These are phyloP conservation scores for Aspidiotus destructor DNA, from an alignment of 2,888 invertebrate species.

Conservation along the genomic window DNA sequence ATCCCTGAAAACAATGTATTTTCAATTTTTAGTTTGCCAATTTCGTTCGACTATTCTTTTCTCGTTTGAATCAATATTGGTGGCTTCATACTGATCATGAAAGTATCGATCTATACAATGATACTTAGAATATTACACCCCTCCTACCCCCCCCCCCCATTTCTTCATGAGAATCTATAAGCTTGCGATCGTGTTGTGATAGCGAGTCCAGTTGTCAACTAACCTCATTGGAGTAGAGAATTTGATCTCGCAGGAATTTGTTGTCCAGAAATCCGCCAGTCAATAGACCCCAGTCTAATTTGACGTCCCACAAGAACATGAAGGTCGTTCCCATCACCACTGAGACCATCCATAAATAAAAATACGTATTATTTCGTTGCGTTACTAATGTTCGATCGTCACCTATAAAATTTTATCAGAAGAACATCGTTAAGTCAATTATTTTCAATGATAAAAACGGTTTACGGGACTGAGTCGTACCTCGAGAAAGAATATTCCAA, in stretches of 20 bases:
- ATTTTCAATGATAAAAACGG: neutral
- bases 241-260: slow-evolving; percentile 63
- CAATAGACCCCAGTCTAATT: slow-evolving; percentile 81
- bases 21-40: too few relatives aligned
- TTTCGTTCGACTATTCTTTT: too few relatives aligned
- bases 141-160: too few relatives aligned
- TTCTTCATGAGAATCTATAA: too few relatives aligned
- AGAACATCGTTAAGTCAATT: neutral
- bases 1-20: slow-evolving; percentile 46
- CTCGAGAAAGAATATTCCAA: neutral
- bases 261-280: slow-evolving; percentile 64
- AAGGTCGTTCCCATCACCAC: slow-evolving; percentile 63
- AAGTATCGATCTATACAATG: too few relatives aligned
- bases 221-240: slow-evolving; percentile 67
- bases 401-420: slow-evolving; percentile 2
- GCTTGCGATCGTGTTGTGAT: too few relatives aligned
- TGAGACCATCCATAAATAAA: slow-evolving; percentile 60
- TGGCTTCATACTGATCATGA: too few relatives aligned
- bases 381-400: slow-evolving; percentile 38
- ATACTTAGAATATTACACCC: too few relatives aligned
- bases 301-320: slow-evolving; percentile 76
- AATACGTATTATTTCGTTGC: slow-evolving; percentile 49
- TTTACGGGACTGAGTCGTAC: neutral
- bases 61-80: too few relatives aligned
- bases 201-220: slow-evolving; percentile 37